These are phyloP conservation scores for Spheniscus mendiculus DNA, from an alignment of 2,113 vertebrate species.

Conservation along the genomic window DNA sequence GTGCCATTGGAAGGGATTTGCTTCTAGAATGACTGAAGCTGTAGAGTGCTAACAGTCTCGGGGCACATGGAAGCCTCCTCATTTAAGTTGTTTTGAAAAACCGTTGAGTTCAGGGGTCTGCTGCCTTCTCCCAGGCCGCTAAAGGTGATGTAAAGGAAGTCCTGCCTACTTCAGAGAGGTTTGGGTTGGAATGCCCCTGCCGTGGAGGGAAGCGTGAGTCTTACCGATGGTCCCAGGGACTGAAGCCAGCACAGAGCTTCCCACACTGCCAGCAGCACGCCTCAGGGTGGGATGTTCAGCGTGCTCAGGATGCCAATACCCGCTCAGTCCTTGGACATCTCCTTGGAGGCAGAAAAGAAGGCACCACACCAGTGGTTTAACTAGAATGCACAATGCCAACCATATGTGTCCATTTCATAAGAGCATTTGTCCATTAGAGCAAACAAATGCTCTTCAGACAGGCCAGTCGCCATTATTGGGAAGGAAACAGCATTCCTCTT, in stretches of 20 bases:
- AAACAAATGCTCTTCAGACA: not conserved
- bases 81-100: not conserved
- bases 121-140: not conserved
- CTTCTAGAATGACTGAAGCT: not conserved
- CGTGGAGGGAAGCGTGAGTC: accelerated
- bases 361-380: not conserved
- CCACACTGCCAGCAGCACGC: not conserved
- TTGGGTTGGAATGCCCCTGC: not conserved
- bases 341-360: not conserved
- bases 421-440: not conserved
- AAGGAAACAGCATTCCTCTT: not conserved
- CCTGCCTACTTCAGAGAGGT: not conserved
- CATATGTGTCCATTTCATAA: not conserved
- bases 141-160: not conserved
- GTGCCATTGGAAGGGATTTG: not conserved
- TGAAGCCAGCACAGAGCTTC: not conserved
- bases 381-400: not conserved
- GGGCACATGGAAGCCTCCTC: not conserved
- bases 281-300: not conserved
- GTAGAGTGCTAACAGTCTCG: not conserved
- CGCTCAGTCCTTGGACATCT: not conserved
- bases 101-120: not conserved
- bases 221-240: not conserved
- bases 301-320: not conserved
- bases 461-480: not conserved